Percentiles rank a stretch among this genome's conserved stretches.
These are phyloP conservation scores for Drosophila anceps DNA, from an alignment of 2,888 invertebrate species.

Conservation along the genomic window DNA sequence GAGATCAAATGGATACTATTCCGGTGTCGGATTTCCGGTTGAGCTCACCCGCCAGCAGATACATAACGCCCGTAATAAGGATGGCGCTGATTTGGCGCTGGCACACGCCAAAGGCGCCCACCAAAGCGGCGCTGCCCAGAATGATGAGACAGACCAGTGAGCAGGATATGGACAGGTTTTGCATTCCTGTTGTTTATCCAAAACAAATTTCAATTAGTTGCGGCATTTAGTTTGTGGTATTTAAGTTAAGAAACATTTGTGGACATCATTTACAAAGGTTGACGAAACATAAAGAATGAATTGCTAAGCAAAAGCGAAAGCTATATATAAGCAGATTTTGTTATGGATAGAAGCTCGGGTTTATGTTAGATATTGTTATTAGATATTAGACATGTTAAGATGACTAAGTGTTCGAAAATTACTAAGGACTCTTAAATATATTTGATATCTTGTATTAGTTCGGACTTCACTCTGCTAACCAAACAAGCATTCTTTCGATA, in stretches of 20 bases:
- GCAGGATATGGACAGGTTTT: slow-evolving; percentile 97
- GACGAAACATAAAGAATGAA: not conserved
- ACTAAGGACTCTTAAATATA: not conserved
- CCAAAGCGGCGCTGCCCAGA: slow-evolving; percentile 93
- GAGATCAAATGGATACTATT: not conserved
- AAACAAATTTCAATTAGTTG: slow-evolving; percentile 12
- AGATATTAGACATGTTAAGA: not conserved
- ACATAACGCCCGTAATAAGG: slow-evolving; percentile 97
- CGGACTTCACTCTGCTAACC: not conserved
- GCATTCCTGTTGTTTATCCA: slow-evolving; percentile 89
- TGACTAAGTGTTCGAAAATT: not conserved
- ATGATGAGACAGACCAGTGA: slow-evolving; percentile 96
- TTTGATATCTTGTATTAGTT: not conserved
- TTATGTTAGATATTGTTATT: no score
- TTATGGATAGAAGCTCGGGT: not conserved
- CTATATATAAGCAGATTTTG: slow-evolving; percentile 2
- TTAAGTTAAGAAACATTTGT: not conserved
- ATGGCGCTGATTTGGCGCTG: slow-evolving; percentile 97
- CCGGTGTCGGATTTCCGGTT: not conserved
- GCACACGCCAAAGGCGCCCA: slow-evolving; percentile 95
- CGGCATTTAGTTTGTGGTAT: not conserved
- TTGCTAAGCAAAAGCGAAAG: slow-evolving; percentile 24
- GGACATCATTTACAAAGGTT: slow-evolving; percentile 22
- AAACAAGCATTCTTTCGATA: no score
- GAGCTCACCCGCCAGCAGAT: slow-evolving; percentile 93